Conservation (phyloP, 2,113 vertebrate species). For the Daubentonia madagascariensis region DNA sequence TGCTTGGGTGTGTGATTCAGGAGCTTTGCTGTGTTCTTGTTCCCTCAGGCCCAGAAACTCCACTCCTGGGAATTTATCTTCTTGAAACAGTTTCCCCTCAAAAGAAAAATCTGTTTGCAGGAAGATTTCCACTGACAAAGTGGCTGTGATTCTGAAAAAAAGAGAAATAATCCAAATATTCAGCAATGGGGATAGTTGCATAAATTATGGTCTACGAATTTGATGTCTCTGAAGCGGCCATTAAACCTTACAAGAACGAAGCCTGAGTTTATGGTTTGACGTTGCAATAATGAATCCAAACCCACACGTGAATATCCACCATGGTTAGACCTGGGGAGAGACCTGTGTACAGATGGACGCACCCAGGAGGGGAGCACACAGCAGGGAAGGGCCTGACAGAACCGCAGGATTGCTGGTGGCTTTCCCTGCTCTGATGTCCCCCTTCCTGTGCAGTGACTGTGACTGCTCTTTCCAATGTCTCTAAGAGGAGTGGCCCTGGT, state of each 20-base stretch:
- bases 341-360: accelerated
- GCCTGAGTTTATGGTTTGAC: accelerated
- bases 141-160: neutral
- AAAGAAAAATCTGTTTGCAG: neutral
- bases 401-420: neutral
- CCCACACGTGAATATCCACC: accelerated
- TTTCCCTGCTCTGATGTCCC: neutral
- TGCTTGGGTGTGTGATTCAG: neutral
- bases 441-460: accelerated
- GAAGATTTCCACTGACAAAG: neutral
- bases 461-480: neutral
- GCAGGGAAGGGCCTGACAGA: neutral
- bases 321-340: accelerated
- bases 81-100: neutral
- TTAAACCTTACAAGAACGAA: neutral
- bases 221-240: accelerated
- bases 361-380: accelerated
- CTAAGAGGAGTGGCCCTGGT: neutral
- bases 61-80: neutral
- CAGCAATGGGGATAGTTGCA: accelerated
- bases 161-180: neutral
- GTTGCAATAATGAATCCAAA: neutral
- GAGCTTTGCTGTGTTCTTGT: accelerated
- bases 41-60: neutral
- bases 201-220: accelerated